These are phyloP conservation scores for Paralvinella palmiformis DNA, from an alignment of 1,140 invertebrate genomes.

Conservation along the genomic window DNA sequence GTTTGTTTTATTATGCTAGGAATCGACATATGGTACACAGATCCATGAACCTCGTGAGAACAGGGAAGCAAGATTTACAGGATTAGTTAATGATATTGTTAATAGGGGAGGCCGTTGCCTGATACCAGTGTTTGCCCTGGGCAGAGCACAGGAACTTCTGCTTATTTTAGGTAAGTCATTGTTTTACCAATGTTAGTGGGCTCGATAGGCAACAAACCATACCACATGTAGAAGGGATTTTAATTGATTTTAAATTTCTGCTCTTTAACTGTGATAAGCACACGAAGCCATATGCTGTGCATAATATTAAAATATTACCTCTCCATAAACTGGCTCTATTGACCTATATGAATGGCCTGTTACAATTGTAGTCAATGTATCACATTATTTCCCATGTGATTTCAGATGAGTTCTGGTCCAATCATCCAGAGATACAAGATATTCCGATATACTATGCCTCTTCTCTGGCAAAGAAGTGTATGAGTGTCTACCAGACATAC, in stretches of 20 bases:
- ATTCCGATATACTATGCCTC: conserved; percentile 99
- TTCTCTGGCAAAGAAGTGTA: conserved; percentile 98
- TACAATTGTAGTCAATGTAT: too few species aligned
- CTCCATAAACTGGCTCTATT: too few species aligned
- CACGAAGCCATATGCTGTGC: too few species aligned
- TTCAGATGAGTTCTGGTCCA: conserved; percentile 93
- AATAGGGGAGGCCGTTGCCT: conserved; percentile 90
- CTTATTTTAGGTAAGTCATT: conserved; percentile 6
- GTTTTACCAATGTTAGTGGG: too few species aligned
- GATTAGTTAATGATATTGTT: conserved; percentile 92
- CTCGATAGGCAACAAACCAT: too few species aligned
- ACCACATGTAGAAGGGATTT: too few species aligned
- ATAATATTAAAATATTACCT: too few species aligned
- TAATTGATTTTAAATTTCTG: too few species aligned
- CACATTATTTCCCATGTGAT: too few species aligned
- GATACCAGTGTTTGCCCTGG: conserved; percentile 97
- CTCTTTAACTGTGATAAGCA: too few species aligned
- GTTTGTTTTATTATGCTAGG: too few species aligned
- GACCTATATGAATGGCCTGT: too few species aligned
- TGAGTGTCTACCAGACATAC: conserved; percentile 99
- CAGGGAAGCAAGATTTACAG: conserved; percentile 88
- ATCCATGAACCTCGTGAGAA: conserved; percentile 98
- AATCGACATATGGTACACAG: conserved; percentile 98
- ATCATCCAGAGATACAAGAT: conserved; percentile 96
- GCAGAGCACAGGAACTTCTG: conserved; percentile 61